phyloP scores from a whole-genome alignment of 2,113 vertebrate genomes.

The Anoplopoma fimbria region DNA sequence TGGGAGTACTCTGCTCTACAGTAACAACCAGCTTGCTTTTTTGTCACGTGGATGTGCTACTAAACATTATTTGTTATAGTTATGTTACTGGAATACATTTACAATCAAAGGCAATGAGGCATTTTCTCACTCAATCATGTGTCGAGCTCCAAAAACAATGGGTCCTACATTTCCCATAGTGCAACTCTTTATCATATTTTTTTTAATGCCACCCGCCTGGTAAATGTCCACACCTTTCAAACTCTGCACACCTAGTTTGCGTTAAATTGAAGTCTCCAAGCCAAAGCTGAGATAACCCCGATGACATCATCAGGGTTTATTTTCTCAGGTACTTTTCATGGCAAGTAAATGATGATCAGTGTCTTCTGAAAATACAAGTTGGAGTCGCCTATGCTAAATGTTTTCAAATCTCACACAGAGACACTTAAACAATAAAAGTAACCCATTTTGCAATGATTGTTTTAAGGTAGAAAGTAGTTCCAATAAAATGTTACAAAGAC shows the following conservation, averaged over 20 bases:
- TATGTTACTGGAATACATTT: no score
- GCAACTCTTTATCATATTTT: background rate
- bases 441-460: background rate
- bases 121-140: background rate
- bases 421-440: background rate
- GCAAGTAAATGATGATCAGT: background rate
- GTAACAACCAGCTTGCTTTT: background rate
- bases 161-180: background rate
- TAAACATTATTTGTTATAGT: no score
- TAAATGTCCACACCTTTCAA: no score
- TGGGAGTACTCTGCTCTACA: no score
- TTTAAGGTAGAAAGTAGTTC: background rate
- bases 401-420: no score
- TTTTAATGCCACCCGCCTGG: no score
- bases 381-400: background rate
- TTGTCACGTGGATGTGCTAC: background rate
- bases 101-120: background rate
- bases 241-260: no score
- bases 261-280: no score
- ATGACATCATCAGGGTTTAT: background rate
- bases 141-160: no score
- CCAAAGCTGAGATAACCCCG: no score
- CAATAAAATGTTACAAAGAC: background rate
- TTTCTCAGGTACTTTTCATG: background rate
- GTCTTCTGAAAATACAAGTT: background rate